These are phyloP conservation scores for Drosophila macrothrix DNA, from an alignment of 2,888 invertebrate genomes.

Conservation along the genomic window DNA sequence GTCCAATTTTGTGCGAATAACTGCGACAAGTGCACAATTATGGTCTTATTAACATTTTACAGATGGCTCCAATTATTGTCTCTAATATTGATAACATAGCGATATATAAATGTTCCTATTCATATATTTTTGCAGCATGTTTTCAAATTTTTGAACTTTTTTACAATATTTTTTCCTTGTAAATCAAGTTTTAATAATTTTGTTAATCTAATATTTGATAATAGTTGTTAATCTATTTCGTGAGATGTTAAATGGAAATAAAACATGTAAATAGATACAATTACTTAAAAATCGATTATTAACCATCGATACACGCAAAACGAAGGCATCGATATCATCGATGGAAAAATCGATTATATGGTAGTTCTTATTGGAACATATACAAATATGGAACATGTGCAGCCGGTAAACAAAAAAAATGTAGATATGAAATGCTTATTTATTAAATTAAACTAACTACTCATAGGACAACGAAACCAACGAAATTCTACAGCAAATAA, in stretches of 20 bases:
- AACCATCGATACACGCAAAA: not conserved
- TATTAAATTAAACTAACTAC: not conserved
- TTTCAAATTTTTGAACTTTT: not conserved
- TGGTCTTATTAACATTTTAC: not conserved
- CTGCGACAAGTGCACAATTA: not conserved
- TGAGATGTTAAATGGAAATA: not conserved
- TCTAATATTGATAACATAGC: not conserved
- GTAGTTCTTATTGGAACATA: constrained; percentile 11
- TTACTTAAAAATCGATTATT: not conserved
- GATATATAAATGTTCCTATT: not conserved
- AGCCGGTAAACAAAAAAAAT: constrained; percentile 37
- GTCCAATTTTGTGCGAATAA: not conserved
- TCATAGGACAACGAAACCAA: constrained; percentile 42
- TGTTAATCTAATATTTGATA: not conserved
- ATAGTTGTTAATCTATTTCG: not conserved
- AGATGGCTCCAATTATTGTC: not conserved
- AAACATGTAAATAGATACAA: not conserved
- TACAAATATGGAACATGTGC: constrained; percentile 48
- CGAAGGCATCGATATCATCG: not conserved
- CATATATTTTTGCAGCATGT: not conserved
- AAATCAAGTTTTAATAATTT: not conserved
- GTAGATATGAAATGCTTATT: not conserved
- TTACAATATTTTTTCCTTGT: not conserved
- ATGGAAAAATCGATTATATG: not conserved
- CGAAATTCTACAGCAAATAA: constrained; percentile 39